Percentiles rank a stretch among this genome's conserved stretches.
These are phyloP conservation scores for Zoanthus gigantus DNA, from an alignment of 92 coral and sea anemone species.

Conservation along the genomic window DNA sequence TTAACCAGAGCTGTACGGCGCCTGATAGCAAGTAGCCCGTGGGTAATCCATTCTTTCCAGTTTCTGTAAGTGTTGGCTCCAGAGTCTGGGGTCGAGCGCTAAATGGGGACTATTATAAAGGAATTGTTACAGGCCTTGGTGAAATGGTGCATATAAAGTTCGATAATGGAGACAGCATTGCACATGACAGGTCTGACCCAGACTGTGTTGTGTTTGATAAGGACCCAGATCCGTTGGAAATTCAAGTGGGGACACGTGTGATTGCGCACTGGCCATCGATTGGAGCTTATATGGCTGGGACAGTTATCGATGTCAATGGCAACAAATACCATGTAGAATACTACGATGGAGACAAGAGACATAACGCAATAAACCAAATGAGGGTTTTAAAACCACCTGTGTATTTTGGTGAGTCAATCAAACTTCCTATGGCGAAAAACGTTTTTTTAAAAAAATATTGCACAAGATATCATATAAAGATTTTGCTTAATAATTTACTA, in stretches of 20 bases:
- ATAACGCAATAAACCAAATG: slow-evolving; percentile 84
- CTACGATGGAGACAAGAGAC: slow-evolving; percentile 97
- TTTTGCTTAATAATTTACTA: background rate
- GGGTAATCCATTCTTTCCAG: no score
- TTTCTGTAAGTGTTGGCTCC: slow-evolving; percentile 99
- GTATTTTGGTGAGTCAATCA: slow-evolving; percentile 89
- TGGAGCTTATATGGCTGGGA: slow-evolving; percentile 93
- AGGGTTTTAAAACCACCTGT: slow-evolving; percentile 94
- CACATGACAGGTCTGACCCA: slow-evolving; percentile 88
- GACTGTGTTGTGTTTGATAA: slow-evolving; percentile 97
- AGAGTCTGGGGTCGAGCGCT: slow-evolving; percentile 98
- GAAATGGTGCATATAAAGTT: slow-evolving; percentile 97
- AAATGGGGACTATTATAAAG: slow-evolving; percentile 97
- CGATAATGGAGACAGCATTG: slow-evolving; percentile 97
- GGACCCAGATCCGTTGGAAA: slow-evolving; percentile 87
- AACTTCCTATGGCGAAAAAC: background rate
- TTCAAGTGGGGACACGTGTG: slow-evolving; percentile 91
- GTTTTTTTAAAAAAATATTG: no score
- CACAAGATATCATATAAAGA: background rate
- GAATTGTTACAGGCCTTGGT: slow-evolving; percentile 93
- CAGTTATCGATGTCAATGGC: slow-evolving; percentile 87
- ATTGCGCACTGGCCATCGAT: slow-evolving; percentile 98
- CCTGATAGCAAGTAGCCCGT: no score
- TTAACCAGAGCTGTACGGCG: no score
- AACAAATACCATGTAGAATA: slow-evolving; percentile 96